Base-by-base conservation (phyloP, 35 echinoderm and acorn worm genomes). In the Apostichopus parvimensis region DNA sequence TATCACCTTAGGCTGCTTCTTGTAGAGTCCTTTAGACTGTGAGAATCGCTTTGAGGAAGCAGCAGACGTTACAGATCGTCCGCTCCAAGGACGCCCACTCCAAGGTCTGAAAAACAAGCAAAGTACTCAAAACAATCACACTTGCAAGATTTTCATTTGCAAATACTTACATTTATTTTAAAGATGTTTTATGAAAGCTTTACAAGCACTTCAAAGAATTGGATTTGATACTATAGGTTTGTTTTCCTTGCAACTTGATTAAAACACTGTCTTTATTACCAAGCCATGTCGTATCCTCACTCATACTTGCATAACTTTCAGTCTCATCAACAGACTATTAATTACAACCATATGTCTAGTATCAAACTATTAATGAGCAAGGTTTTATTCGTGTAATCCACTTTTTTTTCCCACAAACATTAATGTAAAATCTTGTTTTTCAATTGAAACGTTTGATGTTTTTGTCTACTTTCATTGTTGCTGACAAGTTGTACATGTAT, bases 1-100 rank as follows among this genome's bases (percentile, higher is more conserved):
- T 58, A 99, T 99, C 61, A 99, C 93, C 7, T 83, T 90, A 13
- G 94, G 97, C 59, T 95, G 97, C 58, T 88, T 91, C 64, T 87
- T 93, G 83, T 99, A 96, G 75, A 89, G 92, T 22, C 89, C 73
- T 80, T 91, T 92, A n/a, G 61, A 23, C 76, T 89, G 90, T 56
- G 79, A 92, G 56, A 18, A 71, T 15, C 90, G 53, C 4, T 86
- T 93, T 3, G 54, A 91, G 13, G 92, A 87, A 6, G 86, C 53
- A 56, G 91, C 81, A 18, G 97, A 99, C 23, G 95, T 57, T 7
- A 87, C 23, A 6, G 97, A 96, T 56, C 93, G 94, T 56, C 90
- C 95, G 92, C 97, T 99, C 93, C 91, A 91, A 8, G 97, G 97
- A 61, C 97, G 92, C 66, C 59, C 83, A 88, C 64, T 60, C 65